Base-by-base conservation (phyloP, 2,797 vertebrate species). In the Buphagus erythrorhynchus region DNA sequence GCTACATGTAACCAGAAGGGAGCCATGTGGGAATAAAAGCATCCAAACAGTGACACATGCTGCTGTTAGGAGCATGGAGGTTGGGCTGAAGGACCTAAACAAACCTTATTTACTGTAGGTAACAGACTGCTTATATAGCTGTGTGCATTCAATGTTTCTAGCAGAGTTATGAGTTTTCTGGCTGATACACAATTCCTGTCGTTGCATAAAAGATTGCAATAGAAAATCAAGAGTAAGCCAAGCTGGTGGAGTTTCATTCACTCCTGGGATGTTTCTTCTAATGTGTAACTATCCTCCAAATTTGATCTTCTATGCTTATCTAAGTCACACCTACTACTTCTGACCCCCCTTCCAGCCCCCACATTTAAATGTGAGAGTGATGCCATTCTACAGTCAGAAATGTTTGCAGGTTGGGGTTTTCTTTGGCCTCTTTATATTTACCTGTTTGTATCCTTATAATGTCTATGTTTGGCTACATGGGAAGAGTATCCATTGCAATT, bases 401-500 rank as follows among this genome's bases (percentile, higher is more conserved):
- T 21, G 19, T 76, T 68, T 65, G 46, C 68, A 74, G 14, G 9
- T 13, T 49, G 11, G 9, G 10, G 5, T 58, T 93, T 78, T 81
- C 29, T 95, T 81, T 9, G 25, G 21, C 16, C 9, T 90, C 33
- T 25, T 79, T 71, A 6, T 58, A 59, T 81, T 97, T 92, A 51
- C 54, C 86, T 81, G 14, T 63, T 95, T 91, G 8, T 61, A 93
- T 91, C 61, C 54, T 38, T 51, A 25, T 59, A 78, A 85, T 1
- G 1, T 76, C 28, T 52, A 57, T 26, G 15, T 86, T 86, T 80
- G 77, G 51, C 74, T 81, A 17, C 55, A 28, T 4, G 28, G 55
- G 66, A 92, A 90, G 83, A 86, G 43, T 63, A 87, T 65, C 68
- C 68, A 88, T 78, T 88, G 51, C 90, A 84, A 59, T 76, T 88